Conservation (phyloP, 2,113 vertebrate species). For the Centropristis striata region DNA sequence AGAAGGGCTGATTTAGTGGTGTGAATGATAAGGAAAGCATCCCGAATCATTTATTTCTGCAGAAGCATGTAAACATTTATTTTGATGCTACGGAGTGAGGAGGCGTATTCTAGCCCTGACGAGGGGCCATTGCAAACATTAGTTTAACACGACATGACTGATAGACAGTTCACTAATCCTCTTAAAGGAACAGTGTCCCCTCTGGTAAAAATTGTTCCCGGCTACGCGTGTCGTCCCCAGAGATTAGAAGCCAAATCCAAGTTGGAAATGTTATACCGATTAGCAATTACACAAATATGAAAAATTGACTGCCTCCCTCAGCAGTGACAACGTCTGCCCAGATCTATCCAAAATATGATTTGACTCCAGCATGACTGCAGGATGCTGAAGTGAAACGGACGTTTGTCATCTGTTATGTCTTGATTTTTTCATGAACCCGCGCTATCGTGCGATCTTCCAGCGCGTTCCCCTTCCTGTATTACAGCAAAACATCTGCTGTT, state of each 20-base stretch:
- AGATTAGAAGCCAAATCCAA: constrained; percentile 82
- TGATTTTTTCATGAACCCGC: constrained; percentile 27
- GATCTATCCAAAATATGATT: constrained; percentile 55
- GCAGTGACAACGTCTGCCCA: constrained; percentile 42
- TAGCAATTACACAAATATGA: constrained; percentile 77
- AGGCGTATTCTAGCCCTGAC: constrained; percentile 75
- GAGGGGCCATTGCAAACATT: constrained; percentile 78
- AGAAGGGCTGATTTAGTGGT: constrained; percentile 66
- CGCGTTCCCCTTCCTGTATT: constrained; percentile 61
- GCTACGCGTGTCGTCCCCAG: constrained; percentile 60
- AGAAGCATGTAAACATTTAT: constrained; percentile 75
- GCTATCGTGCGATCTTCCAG: constrained; percentile 72
- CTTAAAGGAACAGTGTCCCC: constrained; percentile 85
- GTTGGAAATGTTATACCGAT: constrained; percentile 76
- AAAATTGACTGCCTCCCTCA: constrained; percentile 53
- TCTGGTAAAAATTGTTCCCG: constrained; percentile 81
- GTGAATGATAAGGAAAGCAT: constrained; percentile 77
- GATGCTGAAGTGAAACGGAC: constrained; percentile 53
- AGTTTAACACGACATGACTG: constrained; percentile 81
- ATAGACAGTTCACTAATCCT: constrained; percentile 84
- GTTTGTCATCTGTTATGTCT: constrained; percentile 43
- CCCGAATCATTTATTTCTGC: constrained; percentile 74
- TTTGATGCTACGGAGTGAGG: constrained; percentile 71
- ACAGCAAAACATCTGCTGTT: constrained; percentile 79
- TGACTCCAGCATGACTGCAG: constrained; percentile 39